phyloP scores from a whole-genome alignment of 2,888 invertebrate genomes.

The Latrodectus elegans region DNA sequence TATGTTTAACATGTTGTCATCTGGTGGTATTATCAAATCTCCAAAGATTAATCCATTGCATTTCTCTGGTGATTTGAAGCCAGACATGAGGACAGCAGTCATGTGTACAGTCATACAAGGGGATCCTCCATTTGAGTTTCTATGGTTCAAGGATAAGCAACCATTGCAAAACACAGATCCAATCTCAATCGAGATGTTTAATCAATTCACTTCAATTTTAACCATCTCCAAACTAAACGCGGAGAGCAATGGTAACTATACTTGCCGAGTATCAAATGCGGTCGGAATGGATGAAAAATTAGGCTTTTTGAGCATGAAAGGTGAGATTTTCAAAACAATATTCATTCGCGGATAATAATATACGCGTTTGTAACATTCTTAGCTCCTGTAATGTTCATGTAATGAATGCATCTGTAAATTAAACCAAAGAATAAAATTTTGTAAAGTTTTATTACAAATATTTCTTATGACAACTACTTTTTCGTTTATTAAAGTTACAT shows the following conservation, averaged over 20 bases:
- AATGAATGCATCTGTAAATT: too few relatives aligned
- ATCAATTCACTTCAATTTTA: conserved; percentile 44
- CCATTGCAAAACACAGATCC: background rate
- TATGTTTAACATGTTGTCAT: too few relatives aligned
- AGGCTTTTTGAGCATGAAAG: conserved; percentile 43
- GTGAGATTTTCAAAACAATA: conserved; percentile 1
- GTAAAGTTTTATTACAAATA: too few relatives aligned
- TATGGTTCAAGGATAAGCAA: conserved; percentile 64
- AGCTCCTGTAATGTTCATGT: too few relatives aligned
- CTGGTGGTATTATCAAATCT: background rate
- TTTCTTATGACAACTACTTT: too few relatives aligned
- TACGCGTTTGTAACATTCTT: too few relatives aligned
- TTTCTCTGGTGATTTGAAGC: conserved; percentile 25
- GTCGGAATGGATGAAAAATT: conserved; percentile 39
- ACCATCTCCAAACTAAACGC: conserved; percentile 41
- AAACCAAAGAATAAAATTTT: too few relatives aligned
- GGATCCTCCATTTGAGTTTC: conserved; percentile 61
- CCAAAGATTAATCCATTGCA: conserved; percentile 52
- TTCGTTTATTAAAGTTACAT: too few relatives aligned
- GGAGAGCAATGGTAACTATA: conserved; percentile 64
- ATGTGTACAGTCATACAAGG: conserved; percentile 52
- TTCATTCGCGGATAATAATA: too few relatives aligned
- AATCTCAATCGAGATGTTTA: background rate
- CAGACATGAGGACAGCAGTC: conserved; percentile 23
- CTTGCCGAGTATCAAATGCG: conserved; percentile 49